Percentiles rank a stretch among this genome's conserved stretches.
phyloP scores from a whole-genome alignment of 2,113 vertebrate genomes.

The Spermophilus dauricus region DNA sequence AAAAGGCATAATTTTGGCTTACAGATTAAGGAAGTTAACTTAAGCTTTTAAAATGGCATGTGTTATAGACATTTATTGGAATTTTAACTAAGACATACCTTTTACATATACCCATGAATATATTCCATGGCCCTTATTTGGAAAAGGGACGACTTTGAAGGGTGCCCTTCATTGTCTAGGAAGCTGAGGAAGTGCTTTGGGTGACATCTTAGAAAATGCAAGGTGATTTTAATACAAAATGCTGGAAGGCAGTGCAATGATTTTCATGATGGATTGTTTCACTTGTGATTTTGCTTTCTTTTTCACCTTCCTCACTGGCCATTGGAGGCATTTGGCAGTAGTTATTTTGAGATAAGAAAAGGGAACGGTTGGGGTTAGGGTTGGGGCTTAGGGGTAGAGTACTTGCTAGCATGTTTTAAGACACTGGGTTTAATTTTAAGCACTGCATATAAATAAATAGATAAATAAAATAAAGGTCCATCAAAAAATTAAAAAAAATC shows the following conservation, averaged over 20 bases:
- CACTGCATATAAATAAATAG: too few species aligned
- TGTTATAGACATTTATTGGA: slow-evolving; percentile 37
- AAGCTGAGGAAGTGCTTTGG: slow-evolving; percentile 38
- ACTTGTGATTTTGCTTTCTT: slow-evolving; percentile 30
- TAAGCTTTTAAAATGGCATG: neutral
- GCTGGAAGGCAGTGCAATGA: neutral
- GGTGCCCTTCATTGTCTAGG: neutral
- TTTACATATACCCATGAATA: neutral
- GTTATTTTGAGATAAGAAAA: slow-evolving; percentile 52
- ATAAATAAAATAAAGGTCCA: too few species aligned
- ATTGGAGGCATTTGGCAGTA: neutral
- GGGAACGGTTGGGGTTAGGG: neutral
- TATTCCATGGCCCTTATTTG: slow-evolving; percentile 36
- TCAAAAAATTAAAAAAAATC: too few species aligned
- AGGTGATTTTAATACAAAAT: slow-evolving; percentile 47
- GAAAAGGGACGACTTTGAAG: slow-evolving; percentile 33
- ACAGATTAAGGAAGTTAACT: slow-evolving; percentile 42
- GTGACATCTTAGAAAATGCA: neutral
- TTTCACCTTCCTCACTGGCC: slow-evolving; percentile 27
- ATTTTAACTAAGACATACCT: slow-evolving; percentile 46
- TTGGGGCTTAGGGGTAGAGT: neutral
- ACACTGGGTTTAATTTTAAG: too few species aligned
- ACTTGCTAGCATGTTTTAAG: too few species aligned
- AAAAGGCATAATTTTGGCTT: slow-evolving; percentile 51
- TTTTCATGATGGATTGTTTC: slow-evolving; percentile 35